Conservation (phyloP, 2,888 invertebrate genomes). For the Lumbricus terrestris region DNA sequence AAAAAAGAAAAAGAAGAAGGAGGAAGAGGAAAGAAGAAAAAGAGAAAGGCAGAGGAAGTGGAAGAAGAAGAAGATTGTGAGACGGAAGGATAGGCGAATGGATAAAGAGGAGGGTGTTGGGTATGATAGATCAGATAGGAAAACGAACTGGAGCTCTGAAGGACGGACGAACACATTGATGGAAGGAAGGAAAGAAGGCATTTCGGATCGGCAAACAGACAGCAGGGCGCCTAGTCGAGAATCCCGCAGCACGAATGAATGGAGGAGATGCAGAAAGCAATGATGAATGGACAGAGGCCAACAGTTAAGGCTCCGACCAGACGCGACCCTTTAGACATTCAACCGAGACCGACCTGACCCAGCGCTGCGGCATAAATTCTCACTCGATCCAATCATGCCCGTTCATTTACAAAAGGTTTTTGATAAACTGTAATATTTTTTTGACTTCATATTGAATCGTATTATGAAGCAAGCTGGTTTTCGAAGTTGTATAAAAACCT, state of each 20-base stretch:
- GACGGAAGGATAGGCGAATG: background rate
- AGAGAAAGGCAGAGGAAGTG: background rate
- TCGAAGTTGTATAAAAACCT: too few species aligned
- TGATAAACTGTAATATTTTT: too few species aligned
- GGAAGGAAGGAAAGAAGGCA: background rate
- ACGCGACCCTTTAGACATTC: too few species aligned
- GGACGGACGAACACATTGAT: background rate
- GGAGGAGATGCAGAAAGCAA: background rate
- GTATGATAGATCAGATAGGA: background rate
- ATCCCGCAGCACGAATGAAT: background rate
- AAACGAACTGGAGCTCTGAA: background rate
- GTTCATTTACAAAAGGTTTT: too few species aligned
- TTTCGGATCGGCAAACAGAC: background rate
- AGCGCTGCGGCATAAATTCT: too few species aligned
- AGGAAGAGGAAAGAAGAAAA: background rate
- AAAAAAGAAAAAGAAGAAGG: background rate
- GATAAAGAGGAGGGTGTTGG: background rate
- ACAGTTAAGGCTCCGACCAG: too few species aligned
- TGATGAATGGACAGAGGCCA: background rate
- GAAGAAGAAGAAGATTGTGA: background rate
- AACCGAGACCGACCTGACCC: too few species aligned
- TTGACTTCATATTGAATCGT: too few species aligned
- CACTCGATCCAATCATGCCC: too few species aligned
- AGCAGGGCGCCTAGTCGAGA: too few species aligned
- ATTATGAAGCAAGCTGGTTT: too few species aligned